Conservation (phyloP, 2,888 invertebrate genomes). For the Eristalis tenax region DNA sequence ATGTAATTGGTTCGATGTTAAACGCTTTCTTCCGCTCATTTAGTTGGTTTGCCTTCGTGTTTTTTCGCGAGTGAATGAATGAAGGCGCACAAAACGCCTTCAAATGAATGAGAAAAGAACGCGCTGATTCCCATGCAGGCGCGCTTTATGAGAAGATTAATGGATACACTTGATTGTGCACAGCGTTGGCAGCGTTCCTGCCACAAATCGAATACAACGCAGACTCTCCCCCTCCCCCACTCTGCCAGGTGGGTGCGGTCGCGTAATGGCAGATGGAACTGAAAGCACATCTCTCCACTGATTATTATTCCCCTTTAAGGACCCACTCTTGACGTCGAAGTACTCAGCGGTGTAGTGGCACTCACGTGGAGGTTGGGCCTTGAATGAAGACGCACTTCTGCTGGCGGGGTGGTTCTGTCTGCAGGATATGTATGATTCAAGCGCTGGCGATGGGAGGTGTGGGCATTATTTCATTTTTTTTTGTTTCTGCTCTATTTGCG, state of each 20-base stretch:
- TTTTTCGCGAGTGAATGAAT: background rate
- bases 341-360: slow-evolving; percentile 29
- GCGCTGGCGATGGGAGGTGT: slow-evolving; percentile 2
- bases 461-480: background rate
- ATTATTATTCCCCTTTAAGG: slow-evolving; percentile 20
- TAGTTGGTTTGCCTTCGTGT: background rate
- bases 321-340: slow-evolving; percentile 8
- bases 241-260: background rate
- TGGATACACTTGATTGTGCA: slow-evolving; percentile 31
- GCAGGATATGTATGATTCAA: slow-evolving; percentile 20
- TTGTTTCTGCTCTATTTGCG: background rate
- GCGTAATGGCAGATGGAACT: slow-evolving; percentile 29
- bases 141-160: slow-evolving; percentile 32
- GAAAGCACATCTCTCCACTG: slow-evolving; percentile 15
- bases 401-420: background rate
- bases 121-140: background rate
- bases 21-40: slow-evolving; percentile 43
- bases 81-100: background rate
- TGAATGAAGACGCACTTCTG: slow-evolving; percentile 3
- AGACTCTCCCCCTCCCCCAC: background rate
- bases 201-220: slow-evolving; percentile 27
- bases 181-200: slow-evolving; percentile 19
- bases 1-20: slow-evolving; percentile 48
- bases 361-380: slow-evolving; percentile 26
- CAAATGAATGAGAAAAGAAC: background rate